phyloP scores from a whole-genome alignment of 2,797 vertebrate species.

The Setipinna tenuifilis region DNA sequence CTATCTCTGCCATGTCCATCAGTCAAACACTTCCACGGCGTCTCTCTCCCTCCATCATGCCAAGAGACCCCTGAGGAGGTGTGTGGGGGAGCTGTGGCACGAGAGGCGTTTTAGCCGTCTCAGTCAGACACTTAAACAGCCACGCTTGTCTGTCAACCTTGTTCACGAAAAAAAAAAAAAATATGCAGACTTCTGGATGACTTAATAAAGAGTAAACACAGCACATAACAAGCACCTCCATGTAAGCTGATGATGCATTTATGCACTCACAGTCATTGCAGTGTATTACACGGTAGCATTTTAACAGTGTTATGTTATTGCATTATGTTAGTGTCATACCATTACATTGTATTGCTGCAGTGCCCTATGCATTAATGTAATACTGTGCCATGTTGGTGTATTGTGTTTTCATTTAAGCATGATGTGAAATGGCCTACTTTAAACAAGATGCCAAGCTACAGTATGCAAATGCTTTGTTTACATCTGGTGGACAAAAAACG shows the following conservation, averaged over 20 bases:
- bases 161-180: background rate
- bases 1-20: background rate
- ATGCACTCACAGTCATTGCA: no score
- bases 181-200: background rate
- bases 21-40: background rate
- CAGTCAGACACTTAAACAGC: background rate
- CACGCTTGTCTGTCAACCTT: conserved; percentile 7
- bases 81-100: background rate
- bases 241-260: background rate
- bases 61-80: background rate
- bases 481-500: no score
- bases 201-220: background rate
- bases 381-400: no score
- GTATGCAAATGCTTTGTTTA: no score
- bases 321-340: no score
- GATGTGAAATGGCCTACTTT: no score
- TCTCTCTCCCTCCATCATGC: background rate
- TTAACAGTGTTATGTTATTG: no score
- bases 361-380: no score
- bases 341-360: no score
- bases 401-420: no score
- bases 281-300: no score
- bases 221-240: background rate
- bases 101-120: background rate
- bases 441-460: no score